Percentiles rank a stretch among this genome's conserved stretches.
Evolutionary conservation across 1,140 invertebrate species (phyloP).

Genomic region (Drosophila insularis): DNA sequence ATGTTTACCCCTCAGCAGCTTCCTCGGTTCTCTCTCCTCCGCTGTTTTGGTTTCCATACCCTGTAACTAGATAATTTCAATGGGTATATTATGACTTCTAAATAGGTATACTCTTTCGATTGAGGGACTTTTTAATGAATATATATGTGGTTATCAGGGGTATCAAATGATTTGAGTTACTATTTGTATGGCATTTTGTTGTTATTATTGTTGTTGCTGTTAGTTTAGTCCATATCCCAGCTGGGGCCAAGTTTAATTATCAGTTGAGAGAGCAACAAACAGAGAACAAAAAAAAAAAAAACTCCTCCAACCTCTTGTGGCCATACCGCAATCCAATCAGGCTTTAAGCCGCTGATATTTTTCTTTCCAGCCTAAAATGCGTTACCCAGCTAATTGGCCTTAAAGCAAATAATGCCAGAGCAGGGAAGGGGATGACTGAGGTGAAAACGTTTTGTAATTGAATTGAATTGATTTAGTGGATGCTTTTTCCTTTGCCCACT

Average conservation of each 20-base stretch:
- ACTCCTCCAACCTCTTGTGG: conserved; percentile 24
- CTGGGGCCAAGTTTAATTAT: conserved; percentile 55
- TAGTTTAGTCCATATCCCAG: conserved; percentile 33
- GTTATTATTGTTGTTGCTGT: conserved; percentile 30
- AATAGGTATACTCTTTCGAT: too few species aligned
- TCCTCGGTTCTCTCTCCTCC: conserved; percentile 19
- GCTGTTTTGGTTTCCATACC: conserved; percentile 3
- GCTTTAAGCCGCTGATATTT: conserved; percentile 61
- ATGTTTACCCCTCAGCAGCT: conserved; percentile 25
- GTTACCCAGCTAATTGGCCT: conserved; percentile 52
- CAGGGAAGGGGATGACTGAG: neutral
- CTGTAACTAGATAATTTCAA: neutral
- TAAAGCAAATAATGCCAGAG: neutral
- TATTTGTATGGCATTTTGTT: too few species aligned
- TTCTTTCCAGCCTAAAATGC: conserved; percentile 47
- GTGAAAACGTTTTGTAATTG: conserved; percentile 61
- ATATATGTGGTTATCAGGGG: neutral
- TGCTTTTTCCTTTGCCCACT: conserved; percentile 23
- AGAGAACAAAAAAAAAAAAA: conserved; percentile 37
- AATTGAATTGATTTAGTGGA: conserved; percentile 77
- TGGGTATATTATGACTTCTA: neutral
- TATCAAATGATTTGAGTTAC: too few species aligned
- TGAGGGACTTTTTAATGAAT: too few species aligned
- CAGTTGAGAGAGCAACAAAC: conserved; percentile 49
- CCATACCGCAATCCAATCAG: conserved; percentile 66